These are phyloP conservation scores for Alligator sinensis DNA, from an alignment of 2,113 vertebrate species.

Conservation along the genomic window DNA sequence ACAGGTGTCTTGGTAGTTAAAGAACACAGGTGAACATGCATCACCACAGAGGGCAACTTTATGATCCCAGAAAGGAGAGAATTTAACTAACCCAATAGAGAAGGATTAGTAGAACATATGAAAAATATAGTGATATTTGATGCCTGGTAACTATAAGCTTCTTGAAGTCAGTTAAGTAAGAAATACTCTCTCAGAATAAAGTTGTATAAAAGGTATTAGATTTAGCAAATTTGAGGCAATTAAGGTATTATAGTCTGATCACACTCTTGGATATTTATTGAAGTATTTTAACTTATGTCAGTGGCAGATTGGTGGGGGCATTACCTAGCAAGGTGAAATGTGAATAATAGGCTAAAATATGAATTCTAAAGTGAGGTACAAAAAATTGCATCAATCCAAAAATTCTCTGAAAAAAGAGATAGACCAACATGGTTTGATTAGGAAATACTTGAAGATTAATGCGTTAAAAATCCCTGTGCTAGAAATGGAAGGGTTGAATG, in stretches of 20 bases:
- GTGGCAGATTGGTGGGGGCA: not conserved
- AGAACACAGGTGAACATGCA: not conserved
- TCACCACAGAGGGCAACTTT: not conserved
- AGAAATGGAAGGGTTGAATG: not conserved
- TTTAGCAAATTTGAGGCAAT: not conserved
- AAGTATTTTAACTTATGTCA: not conserved
- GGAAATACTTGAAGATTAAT: not conserved
- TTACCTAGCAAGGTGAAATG: not conserved
- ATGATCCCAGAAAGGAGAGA: slow-evolving; percentile 33
- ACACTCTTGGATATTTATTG: not conserved
- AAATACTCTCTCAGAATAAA: not conserved
- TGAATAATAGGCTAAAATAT: not conserved
- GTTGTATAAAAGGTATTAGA: not conserved
- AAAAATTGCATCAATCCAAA: not conserved
- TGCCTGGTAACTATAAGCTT: not conserved
- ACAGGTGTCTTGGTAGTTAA: too few species aligned
- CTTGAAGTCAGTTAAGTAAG: not conserved
- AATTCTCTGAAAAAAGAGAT: not conserved
- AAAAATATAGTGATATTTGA: not conserved
- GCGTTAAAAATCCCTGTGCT: not conserved
- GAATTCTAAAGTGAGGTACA: not conserved
- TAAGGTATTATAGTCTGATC: not conserved
- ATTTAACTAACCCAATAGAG: not conserved
- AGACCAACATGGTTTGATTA: not conserved
- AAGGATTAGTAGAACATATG: not conserved